These are phyloP conservation scores for Melieria crassipennis DNA, from an alignment of 2,888 invertebrate species.

Conservation along the genomic window DNA sequence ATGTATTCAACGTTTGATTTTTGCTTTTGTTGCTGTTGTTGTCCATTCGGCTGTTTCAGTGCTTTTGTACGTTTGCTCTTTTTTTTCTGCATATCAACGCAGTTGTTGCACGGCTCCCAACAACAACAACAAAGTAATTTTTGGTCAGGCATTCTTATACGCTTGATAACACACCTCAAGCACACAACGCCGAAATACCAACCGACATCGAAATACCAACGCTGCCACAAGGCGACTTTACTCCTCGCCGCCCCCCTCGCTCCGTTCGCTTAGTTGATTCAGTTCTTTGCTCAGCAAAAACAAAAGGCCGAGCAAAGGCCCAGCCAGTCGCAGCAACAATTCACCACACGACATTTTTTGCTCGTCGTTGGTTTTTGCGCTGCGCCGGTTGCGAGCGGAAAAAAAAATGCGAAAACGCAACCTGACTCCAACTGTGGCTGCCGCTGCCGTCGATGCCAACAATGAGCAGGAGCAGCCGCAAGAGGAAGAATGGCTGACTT, in stretches of 20 bases:
- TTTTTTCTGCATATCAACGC: constrained; percentile 6
- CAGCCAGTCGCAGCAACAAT: background rate
- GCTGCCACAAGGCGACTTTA: constrained; percentile 23
- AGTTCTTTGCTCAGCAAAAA: too few species aligned
- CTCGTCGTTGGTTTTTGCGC: constrained; percentile 3
- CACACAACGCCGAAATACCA: constrained; percentile 47
- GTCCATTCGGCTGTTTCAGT: background rate
- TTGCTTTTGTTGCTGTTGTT: too few species aligned
- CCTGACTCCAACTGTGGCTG: constrained; percentile 34
- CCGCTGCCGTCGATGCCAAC: constrained; percentile 1
- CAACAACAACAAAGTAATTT: constrained; percentile 42
- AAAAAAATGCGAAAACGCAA: constrained; percentile 40
- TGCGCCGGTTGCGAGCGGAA: background rate
- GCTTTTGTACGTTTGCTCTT: constrained; percentile 2
- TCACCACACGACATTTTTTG: constrained; percentile 24
- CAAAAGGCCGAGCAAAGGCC: too few species aligned
- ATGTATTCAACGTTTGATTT: too few species aligned
- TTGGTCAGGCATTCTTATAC: constrained; percentile 53
- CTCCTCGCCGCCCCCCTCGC: background rate
- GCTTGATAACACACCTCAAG: constrained; percentile 51
- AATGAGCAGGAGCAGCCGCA: background rate
- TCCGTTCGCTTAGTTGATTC: too few species aligned
- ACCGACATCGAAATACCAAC: constrained; percentile 34
- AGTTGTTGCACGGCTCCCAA: background rate
- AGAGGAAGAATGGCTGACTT: constrained; percentile 42